A percentile compares a stretch with the other conserved stretches of the same genome.
Conservation (phyloP, 2,797 vertebrate genomes). For the Onychomys arenicola region DNA sequence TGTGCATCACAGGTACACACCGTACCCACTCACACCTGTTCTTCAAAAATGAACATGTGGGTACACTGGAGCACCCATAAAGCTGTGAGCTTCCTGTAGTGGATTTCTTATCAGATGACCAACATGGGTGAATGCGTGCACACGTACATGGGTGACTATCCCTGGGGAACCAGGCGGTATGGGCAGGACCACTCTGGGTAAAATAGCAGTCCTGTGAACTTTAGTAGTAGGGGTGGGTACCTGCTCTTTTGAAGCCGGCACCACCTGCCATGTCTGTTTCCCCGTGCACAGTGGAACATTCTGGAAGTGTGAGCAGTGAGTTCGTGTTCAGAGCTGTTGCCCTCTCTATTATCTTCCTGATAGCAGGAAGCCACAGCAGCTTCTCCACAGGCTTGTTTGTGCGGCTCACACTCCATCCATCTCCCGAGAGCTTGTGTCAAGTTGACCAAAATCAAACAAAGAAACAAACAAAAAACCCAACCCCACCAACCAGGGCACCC, state of each 20-base stretch:
- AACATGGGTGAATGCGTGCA: background rate
- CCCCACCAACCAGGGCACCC: background rate
- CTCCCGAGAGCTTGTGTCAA: background rate
- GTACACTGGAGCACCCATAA: accelerated
- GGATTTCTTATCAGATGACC: background rate
- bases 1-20: background rate
- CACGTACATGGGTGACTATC: background rate
- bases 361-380: accelerated
- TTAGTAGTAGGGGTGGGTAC: background rate
- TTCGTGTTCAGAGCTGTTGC: background rate
- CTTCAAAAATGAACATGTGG: background rate
- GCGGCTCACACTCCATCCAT: background rate
- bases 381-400: background rate
- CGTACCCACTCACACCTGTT: background rate
- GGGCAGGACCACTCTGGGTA: background rate
- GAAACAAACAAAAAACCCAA: background rate
- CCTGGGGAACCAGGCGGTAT: background rate
- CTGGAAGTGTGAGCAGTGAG: background rate
- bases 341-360: background rate
- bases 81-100: background rate
- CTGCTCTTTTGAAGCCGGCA: background rate
- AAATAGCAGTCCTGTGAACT: background rate
- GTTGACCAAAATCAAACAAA: too few relatives aligned
- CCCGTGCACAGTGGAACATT: accelerated
- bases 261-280: accelerated